Evolutionary conservation across 2,888 invertebrate genomes (phyloP).

Genomic region (Flexamia atlantica): DNA sequence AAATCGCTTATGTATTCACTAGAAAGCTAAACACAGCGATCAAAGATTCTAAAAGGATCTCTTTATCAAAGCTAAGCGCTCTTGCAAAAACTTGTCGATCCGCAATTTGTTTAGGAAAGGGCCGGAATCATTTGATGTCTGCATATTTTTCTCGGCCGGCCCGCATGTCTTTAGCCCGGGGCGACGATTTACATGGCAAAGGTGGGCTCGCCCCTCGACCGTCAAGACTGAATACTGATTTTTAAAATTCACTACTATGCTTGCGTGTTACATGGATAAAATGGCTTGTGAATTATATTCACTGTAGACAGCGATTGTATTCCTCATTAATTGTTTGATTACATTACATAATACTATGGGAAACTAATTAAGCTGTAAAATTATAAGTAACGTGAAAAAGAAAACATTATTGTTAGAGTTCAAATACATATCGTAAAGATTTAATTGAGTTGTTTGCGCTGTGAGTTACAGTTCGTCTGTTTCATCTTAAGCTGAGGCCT

Average conservation of each 20-base stretch:
- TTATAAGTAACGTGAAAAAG: no score
- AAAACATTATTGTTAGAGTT: no score
- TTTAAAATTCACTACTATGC: conserved; percentile 6
- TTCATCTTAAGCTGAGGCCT: no score
- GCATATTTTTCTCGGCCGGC: conserved; percentile 41
- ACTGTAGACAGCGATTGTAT: no score
- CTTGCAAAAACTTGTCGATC: conserved; percentile 31
- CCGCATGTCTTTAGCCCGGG: background rate
- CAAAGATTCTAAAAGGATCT: background rate
- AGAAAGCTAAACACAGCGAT: conserved; percentile 10
- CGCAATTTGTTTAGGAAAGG: conserved; percentile 52
- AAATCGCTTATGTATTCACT: conserved; percentile 42
- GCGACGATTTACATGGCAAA: conserved; percentile 40
- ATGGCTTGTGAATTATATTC: no score
- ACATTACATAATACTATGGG: no score
- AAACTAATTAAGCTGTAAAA: no score
- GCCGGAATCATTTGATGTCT: conserved; percentile 43
- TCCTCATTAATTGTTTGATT: no score
- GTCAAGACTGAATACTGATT: background rate
- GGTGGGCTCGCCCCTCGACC: background rate
- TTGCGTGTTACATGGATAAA: no score
- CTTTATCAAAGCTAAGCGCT: conserved; percentile 41
- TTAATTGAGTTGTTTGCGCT: no score
- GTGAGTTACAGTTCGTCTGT: no score
- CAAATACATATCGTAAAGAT: no score